Base-by-base conservation (phyloP, 2,888 invertebrate species). In the Heliconius sara region DNA sequence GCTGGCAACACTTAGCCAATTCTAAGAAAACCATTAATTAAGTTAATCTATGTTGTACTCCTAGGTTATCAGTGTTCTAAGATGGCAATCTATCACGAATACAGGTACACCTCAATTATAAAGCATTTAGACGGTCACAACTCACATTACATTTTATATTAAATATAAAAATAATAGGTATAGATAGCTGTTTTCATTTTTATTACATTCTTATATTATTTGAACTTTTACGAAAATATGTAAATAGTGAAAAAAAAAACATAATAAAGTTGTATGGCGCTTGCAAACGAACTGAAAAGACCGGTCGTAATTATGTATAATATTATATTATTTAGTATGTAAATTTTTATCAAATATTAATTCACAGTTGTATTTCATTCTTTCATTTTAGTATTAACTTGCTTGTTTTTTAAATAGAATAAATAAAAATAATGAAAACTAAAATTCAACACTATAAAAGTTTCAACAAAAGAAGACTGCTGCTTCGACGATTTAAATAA, bases 371-470 rank as follows among this genome's bases (percentile, higher is more conserved):
- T 68, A 74, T 78, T 74, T 78, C 43, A 57, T 57, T 73, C 57
- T 79, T 68, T n/a, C 43, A 75, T 79, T 79, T 67, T 30, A 47
- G 66, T 67, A 73, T 67, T 67, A 43, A 78, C 78, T 73, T 78
- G 66, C 66, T 78, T 67, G 67, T 67, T 9, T n/a, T 52, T 52
- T 16, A 16, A 57, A 57, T 57, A n/a, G 3, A 60, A 57, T n/a
- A 57, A n/a, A n/a, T n/a, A n/a, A 60, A 60, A n/a, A n/a, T 60
- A 60, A n/a, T n/a, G 2, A 60, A 60, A 60, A 9, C 12, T n/a
- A 10, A 60, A 57, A 57, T 57, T 57, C 9, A 57, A 57, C 7
- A 57, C 22, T 9, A 47, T 5, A 16, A 57, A 22, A 22, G 22
- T 22, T 22, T 22, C 22, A 22, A 57, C 22, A 57, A 22, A 9